Evolutionary conservation across 53 echinoderm and acorn worm species (phyloP), one percentile per base, ranked within the genome.

Genomic region (Holothuria leucospilota): DNA sequence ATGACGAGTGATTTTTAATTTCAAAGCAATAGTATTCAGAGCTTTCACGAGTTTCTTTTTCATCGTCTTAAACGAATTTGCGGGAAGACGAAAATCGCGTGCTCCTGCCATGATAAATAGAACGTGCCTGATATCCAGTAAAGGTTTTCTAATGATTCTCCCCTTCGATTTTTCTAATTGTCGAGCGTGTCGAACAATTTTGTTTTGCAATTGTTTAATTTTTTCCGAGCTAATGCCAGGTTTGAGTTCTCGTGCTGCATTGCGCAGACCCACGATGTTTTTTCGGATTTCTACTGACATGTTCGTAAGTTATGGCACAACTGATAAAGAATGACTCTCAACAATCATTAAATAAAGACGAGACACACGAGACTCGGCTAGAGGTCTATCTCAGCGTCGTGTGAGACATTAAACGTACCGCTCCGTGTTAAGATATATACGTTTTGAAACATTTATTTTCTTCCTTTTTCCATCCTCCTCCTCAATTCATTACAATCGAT

Each of bases 241-340:
- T 42, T 42, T 42, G 5, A 42, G 9, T 9, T 42, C 42, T 42
- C 42, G 42, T 5, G 42, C 42, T 42, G 42, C 42, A 42, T 63
- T 63, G 12, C 63, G 63, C 63, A 63, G 26, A 21, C 63, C 63
- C 26, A 63, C 26, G n/a, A 63, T 23, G 12, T 63, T 21, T 63
- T 63, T 63, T 63, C 63, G 63, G 63, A 63, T 63, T 63, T 63
- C n/a, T 13, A 23, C 4, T 7, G 63, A 63, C 63, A 63, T 63
- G 63, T 21, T 63, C 5, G 26, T 5, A 21, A 11, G 6, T 13
- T 21, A 11, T 7, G 6, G 5, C 5, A 63, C 6, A 21, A 63
- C 5, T 23, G 26, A 63, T 6, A 6, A 26, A 63, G 12, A 7
- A 63, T 26, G 4, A 26, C 21, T 7, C 21, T 4, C 63, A 63